Conservation (phyloP, 35 echinoderm and acorn worm species). For the Lytechinus pictus region DNA sequence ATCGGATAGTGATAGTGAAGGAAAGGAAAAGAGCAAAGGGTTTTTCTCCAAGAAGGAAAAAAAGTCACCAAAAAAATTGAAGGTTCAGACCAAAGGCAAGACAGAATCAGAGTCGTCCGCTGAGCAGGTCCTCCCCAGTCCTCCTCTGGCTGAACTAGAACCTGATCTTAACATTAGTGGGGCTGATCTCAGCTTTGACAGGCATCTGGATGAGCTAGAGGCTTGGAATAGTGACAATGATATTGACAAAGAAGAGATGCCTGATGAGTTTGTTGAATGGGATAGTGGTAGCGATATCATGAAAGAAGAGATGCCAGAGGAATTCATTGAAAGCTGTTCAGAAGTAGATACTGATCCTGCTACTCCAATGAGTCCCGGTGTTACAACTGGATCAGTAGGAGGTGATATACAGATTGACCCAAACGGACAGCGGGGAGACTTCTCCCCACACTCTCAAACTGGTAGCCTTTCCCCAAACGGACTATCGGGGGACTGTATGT, state of each 20-base stretch:
- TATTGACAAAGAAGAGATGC: constrained; percentile 90
- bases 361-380: constrained; percentile 9
- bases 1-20: constrained; percentile 58
- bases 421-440: constrained; percentile 43
- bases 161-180: constrained; percentile 42
- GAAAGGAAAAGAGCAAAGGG: constrained; percentile 53
- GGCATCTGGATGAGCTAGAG: constrained; percentile 76
- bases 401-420: neutral
- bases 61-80: constrained; percentile 47
- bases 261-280: constrained; percentile 87
- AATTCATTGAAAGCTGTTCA: constrained; percentile 70
- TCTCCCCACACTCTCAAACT: constrained; percentile 28
- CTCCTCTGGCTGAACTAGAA: constrained; percentile 37
- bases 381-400: neutral
- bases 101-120: constrained; percentile 56
- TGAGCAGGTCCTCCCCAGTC: constrained; percentile 32
- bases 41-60: constrained; percentile 44
- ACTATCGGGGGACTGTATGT: constrained; percentile 26
- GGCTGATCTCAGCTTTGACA: constrained; percentile 71
- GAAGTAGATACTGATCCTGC: constrained; percentile 53
- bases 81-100: constrained; percentile 54
- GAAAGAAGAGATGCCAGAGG: constrained; percentile 80
- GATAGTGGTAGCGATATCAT: constrained; percentile 92
- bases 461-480: constrained; percentile 36
- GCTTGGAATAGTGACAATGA: constrained; percentile 91